Conservation (phyloP, 30 jellyfish, hydroid and myxozoan genomes). For the Hydra vulgaris region DNA sequence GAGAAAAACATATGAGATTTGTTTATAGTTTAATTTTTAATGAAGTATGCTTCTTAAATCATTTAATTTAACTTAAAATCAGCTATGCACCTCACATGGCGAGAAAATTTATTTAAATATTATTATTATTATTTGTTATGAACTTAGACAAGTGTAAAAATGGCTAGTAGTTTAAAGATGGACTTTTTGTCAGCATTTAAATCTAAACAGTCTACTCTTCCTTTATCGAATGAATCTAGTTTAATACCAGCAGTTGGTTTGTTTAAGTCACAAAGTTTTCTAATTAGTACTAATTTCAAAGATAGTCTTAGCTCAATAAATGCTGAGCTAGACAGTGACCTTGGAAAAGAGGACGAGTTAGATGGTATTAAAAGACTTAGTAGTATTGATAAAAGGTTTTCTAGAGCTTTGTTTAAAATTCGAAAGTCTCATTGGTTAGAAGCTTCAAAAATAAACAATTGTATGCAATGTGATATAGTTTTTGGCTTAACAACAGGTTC, state of each 20-base stretch:
- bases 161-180: neutral
- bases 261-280: neutral
- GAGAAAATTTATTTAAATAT: no score
- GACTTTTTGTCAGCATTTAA: neutral
- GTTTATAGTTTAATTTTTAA: no score
- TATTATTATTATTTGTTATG: neutral
- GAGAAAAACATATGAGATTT: no score
- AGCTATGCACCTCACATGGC: no score
- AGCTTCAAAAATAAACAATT: conserved; percentile 21
- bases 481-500: conserved; percentile 29
- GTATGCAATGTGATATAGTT: conserved; percentile 26
- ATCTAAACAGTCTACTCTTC: neutral
- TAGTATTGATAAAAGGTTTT: neutral
- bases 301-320: conserved; percentile 2
- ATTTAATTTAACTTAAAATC: no score
- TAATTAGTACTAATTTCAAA: neutral
- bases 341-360: conserved; percentile 7
- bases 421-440: conserved; percentile 60
- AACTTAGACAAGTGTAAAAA: neutral
- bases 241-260: neutral
- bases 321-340: conserved; percentile 12
- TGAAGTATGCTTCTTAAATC: no score
- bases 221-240: neutral
- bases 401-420: conserved; percentile 4
- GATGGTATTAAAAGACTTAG: neutral